These are phyloP conservation scores for Ficedula albicollis DNA, from an alignment of 2,797 vertebrate species.

Conservation along the genomic window DNA sequence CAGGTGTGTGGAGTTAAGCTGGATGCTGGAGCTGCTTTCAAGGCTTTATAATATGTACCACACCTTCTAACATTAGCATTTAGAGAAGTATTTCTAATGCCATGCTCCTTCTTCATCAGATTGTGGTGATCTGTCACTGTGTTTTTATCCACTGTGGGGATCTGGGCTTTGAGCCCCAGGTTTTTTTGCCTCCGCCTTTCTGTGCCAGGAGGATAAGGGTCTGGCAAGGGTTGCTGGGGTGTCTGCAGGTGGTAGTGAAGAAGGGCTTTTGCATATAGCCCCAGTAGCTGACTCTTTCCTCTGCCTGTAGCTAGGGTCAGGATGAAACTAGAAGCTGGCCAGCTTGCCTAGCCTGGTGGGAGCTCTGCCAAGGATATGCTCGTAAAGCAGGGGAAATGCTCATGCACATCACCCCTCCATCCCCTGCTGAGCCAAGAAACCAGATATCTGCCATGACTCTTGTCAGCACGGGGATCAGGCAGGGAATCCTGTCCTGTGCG, in stretches of 20 bases:
- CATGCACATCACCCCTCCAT: neutral
- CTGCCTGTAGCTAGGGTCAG: neutral
- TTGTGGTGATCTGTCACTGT: neutral
- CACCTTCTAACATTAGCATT: neutral
- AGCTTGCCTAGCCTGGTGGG: neutral
- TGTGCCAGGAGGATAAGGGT: neutral
- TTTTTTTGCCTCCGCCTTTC: neutral
- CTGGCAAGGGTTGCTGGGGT: neutral
- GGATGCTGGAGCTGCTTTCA: neutral
- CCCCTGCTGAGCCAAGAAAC: constrained; percentile 33
- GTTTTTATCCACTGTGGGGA: neutral
- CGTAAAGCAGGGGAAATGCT: neutral
- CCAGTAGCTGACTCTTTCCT: neutral
- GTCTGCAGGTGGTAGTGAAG: neutral
- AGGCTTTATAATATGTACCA: neutral
- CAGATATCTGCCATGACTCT: constrained; percentile 29
- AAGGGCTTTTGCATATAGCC: neutral
- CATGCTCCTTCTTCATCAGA: neutral
- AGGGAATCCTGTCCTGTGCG: neutral
- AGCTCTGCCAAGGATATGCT: constrained; percentile 15
- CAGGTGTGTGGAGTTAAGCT: neutral
- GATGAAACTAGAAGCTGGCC: constrained; percentile 12
- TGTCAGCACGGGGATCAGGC: constrained; percentile 45
- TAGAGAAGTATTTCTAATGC: neutral
- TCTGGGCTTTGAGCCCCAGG: neutral